A percentile compares a stretch with the other conserved stretches of the same genome.
These are phyloP conservation scores for Anarhynchus alexandrinus DNA, from an alignment of 2,113 vertebrate genomes.

Conservation along the genomic window DNA sequence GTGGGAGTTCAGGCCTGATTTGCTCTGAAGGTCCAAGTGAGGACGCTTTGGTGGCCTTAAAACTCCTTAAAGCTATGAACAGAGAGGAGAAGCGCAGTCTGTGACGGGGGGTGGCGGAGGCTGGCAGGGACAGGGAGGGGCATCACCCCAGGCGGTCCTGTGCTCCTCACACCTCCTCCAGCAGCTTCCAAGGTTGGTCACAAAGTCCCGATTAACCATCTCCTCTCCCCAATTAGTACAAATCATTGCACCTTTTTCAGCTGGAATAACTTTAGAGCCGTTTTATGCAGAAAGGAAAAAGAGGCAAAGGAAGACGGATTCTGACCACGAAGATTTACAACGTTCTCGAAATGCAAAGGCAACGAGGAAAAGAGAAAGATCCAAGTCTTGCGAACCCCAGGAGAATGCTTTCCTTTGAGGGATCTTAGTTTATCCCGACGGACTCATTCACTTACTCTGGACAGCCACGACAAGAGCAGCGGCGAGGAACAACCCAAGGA, in stretches of 20 bases:
- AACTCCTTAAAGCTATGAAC: background rate
- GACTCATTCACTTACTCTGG: background rate
- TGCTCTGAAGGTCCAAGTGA: background rate
- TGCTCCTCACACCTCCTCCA: background rate
- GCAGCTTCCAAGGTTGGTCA: background rate
- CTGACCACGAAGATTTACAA: background rate
- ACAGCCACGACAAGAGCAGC: background rate
- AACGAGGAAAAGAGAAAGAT: background rate
- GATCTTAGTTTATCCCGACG: accelerated
- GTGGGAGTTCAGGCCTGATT: background rate
- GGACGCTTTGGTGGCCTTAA: background rate
- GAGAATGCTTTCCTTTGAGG: background rate
- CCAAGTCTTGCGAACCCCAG: background rate
- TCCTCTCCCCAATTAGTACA: accelerated
- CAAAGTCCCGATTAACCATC: background rate
- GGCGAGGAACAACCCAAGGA: background rate
- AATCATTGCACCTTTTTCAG: background rate
- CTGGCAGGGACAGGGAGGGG: background rate
- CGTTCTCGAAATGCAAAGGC: background rate
- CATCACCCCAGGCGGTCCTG: background rate
- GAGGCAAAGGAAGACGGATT: background rate
- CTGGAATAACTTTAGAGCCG: background rate
- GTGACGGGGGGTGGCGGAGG: background rate
- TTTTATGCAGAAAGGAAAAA: background rate
- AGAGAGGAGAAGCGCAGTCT: background rate